Evolutionary conservation across 2,888 invertebrate genomes (phyloP).

Genomic region (Drosophila subsilvestris): DNA sequence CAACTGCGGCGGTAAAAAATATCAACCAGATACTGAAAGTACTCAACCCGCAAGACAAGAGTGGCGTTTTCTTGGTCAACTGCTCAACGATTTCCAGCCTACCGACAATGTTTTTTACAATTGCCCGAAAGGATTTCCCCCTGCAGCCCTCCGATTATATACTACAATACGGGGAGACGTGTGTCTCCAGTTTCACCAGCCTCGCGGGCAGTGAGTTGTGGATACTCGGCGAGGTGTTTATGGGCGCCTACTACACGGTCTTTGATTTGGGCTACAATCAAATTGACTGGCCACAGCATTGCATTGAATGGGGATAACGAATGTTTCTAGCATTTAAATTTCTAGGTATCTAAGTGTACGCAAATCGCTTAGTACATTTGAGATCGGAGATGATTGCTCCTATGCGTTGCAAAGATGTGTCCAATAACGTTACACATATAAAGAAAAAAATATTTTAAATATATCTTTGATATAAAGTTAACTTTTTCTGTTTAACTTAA

Average conservation of each 20-base stretch:
- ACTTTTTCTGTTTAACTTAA: too few species aligned
- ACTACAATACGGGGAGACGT: conserved; percentile 86
- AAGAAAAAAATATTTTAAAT: too few species aligned
- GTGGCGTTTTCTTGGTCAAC: conserved; percentile 92
- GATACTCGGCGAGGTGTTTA: conserved; percentile 98
- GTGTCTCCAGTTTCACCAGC: conserved; percentile 95
- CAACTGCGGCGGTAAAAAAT: background rate
- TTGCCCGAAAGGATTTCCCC: conserved; percentile 90
- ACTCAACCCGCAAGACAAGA: conserved; percentile 12
- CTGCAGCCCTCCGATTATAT: conserved; percentile 93
- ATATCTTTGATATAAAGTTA: too few species aligned
- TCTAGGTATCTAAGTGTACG: too few species aligned
- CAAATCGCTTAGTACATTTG: too few species aligned
- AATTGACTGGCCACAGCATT: conserved; percentile 85
- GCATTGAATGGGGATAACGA: background rate
- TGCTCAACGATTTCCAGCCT: conserved; percentile 90
- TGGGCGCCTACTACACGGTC: conserved; percentile 96
- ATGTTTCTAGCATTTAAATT: too few species aligned
- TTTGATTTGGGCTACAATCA: conserved; percentile 94
- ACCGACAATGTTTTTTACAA: conserved; percentile 90
- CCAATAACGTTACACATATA: too few species aligned
- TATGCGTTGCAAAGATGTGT: too few species aligned
- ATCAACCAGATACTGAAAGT: conserved; percentile 44
- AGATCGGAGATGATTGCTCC: too few species aligned
- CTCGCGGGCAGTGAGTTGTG: conserved; percentile 90